These are phyloP conservation scores for Aradophagus sp. DNA, from an alignment of 1,140 invertebrate species.

Conservation along the genomic window DNA sequence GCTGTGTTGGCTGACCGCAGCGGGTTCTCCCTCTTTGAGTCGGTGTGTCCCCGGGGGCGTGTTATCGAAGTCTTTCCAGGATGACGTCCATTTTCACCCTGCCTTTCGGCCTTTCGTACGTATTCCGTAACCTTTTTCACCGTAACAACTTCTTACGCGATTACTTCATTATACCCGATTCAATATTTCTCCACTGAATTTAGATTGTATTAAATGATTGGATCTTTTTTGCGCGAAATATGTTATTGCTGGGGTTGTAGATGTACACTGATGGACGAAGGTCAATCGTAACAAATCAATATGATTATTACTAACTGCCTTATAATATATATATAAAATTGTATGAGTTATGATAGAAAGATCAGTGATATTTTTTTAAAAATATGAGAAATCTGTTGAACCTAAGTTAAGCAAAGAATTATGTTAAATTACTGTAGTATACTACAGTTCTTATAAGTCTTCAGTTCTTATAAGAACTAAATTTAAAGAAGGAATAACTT, in stretches of 20 bases:
- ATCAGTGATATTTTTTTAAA: no score
- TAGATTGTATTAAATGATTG: slow-evolving; percentile 22
- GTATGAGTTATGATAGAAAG: no score
- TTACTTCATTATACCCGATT: slow-evolving; percentile 39
- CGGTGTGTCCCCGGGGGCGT: slow-evolving; percentile 61
- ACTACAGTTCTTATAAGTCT: no score
- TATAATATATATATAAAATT: no score
- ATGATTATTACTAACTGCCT: no score
- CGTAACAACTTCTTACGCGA: slow-evolving; percentile 18
- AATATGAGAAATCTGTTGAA: no score
- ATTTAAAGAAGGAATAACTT: no score
- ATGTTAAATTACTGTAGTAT: no score
- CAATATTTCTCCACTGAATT: slow-evolving; percentile 26
- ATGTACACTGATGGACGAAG: not conserved
- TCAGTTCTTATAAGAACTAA: no score
- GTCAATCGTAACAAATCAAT: no score
- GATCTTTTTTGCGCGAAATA: no score
- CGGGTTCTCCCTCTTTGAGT: slow-evolving; percentile 44
- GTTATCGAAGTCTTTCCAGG: slow-evolving; percentile 62
- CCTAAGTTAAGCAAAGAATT: no score
- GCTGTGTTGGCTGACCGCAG: slow-evolving; percentile 57
- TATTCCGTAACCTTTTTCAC: slow-evolving; percentile 11
- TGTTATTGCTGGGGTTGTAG: not conserved
- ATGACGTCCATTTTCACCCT: slow-evolving; percentile 55
- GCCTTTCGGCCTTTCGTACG: slow-evolving; percentile 19